Conservation (phyloP, 2,888 invertebrate species). For the Cosmopolites sordidus region DNA sequence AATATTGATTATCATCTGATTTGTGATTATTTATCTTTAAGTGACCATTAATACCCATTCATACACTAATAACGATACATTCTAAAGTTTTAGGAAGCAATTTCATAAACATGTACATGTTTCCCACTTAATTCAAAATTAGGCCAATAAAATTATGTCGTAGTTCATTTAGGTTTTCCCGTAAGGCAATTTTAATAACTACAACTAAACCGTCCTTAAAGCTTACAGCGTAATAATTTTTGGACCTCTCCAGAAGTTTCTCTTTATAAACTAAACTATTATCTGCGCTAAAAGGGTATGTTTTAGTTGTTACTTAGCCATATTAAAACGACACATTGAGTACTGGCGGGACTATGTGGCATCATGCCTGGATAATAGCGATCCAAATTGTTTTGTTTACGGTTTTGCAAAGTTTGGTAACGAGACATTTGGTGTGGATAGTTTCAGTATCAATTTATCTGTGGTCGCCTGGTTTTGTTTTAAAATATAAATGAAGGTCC, state of each 20-base stretch:
- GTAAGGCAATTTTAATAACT: too few species aligned
- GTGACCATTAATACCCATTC: too few species aligned
- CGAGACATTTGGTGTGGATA: not conserved
- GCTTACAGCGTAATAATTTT: not conserved
- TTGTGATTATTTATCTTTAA: too few species aligned
- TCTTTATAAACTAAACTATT: constrained; percentile 11
- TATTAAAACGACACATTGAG: constrained; percentile 5
- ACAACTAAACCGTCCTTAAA: too few species aligned
- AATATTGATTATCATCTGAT: too few species aligned
- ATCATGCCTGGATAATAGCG: constrained; percentile 2
- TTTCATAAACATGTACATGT: too few species aligned
- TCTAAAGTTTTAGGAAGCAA: too few species aligned
- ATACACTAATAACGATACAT: too few species aligned
- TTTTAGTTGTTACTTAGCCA: constrained; percentile 5
- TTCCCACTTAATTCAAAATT: too few species aligned
- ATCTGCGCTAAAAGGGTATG: constrained; percentile 15
- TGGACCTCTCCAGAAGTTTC: constrained; percentile 3
- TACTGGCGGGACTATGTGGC: not conserved
- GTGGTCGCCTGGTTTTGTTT: not conserved
- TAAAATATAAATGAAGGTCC: not conserved
- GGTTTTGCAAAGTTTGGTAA: not conserved
- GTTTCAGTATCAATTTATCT: too few species aligned
- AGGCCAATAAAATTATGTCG: too few species aligned
- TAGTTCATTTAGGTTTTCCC: too few species aligned
- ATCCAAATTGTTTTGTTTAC: constrained; percentile 1